Base-by-base conservation (phyloP, 2,113 vertebrate genomes). In the Plotosus lineatus region DNA sequence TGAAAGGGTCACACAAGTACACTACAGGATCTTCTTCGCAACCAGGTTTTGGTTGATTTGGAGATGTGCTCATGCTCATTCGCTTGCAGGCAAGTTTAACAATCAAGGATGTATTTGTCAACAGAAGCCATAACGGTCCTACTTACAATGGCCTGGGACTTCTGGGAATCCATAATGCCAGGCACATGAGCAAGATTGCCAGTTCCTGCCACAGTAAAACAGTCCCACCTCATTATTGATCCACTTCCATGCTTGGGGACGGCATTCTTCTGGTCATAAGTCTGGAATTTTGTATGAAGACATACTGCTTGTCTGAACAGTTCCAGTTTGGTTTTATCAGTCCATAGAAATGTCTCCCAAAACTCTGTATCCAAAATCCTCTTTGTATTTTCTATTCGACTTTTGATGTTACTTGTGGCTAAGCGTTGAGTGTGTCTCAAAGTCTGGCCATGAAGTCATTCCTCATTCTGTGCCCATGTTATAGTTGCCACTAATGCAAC, bases 121-220 rank as follows among this genome's bases (percentile, higher is more conserved):
- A 48, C 23, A 61, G 10, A 78, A 78, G 42, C 28, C 26, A 63
- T 50, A 56, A 38, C 26, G 50, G 48, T 53, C 28, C 11, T 56
- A 21, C 14, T 75, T 14, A 63, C 12, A 77, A 63, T 50, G 28
- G 7, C 75, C 36, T 77, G 26, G 26, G 38, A 31, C 33, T 38
- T 75, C 72, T 38, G 50, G 23, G 19, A 55, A 44, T 69, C 48
- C 63, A 69, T 71, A 40, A 46, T 79, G 36, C 51, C 36, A 33
- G 23, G 15, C 15, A 69, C 44, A 40, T 6, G 0, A 4, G 73
- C 55, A 73, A 80, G 55, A 61, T 61, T 61, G 55, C 68, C 68
- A 80, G 78, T 50, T 73, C 23, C 28, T 80, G 53, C 26, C 4
- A 6, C 19, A 80, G 53, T 15, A 74, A 63, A 80, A 74, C 56